Conservation (phyloP, 2,888 invertebrate species). For the Sericinus montela region DNA sequence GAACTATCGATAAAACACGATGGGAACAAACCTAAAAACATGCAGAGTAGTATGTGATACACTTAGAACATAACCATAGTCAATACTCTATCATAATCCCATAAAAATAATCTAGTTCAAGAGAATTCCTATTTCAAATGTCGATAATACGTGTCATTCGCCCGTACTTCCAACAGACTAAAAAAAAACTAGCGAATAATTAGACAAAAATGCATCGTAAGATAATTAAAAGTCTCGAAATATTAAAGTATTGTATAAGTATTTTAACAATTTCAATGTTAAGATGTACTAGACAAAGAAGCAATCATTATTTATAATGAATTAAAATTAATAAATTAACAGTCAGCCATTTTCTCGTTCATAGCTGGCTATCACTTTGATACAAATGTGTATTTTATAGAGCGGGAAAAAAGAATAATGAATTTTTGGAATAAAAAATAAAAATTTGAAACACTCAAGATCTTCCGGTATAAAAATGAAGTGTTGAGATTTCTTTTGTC, state of each 20-base stretch:
- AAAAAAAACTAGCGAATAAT: conserved; percentile 64
- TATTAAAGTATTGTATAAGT: conserved; percentile 71
- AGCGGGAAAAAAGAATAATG: conserved; percentile 43
- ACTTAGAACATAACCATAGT: conserved; percentile 63
- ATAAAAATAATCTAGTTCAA: conserved; percentile 36
- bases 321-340: conserved; percentile 39
- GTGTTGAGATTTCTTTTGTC: conserved; percentile 70
- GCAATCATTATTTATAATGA: conserved; percentile 75
- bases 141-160: conserved; percentile 25
- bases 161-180: conserved; percentile 61
- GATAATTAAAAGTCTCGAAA: conserved; percentile 68
- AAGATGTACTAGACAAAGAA: conserved; percentile 68
- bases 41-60: conserved; percentile 75
- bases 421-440: conserved; percentile 38
- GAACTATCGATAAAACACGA: conserved; percentile 32
- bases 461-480: conserved; percentile 70
- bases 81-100: conserved; percentile 43
- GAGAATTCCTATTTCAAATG: conserved; percentile 8
- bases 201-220: conserved; percentile 71
- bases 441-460: conserved; percentile 61
- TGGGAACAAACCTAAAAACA: conserved; percentile 54
- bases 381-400: conserved; percentile 76
- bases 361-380: conserved; percentile 72
- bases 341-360: conserved; percentile 65
- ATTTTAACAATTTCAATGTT: conserved; percentile 73